phyloP scores from a whole-genome alignment of 2,888 invertebrate species.

The Amphimallon solstitiale region DNA sequence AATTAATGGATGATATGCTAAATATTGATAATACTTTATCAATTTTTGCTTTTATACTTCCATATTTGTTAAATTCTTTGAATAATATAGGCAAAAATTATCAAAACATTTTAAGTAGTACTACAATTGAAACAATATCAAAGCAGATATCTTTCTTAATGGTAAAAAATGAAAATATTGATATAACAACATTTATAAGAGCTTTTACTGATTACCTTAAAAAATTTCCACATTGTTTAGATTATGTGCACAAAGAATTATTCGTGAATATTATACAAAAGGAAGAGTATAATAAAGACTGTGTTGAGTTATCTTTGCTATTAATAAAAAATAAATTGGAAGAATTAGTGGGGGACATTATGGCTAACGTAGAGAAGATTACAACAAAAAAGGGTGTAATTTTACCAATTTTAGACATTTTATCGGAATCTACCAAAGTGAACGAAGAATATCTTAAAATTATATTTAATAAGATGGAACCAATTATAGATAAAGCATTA shows the following conservation, averaged over 20 bases:
- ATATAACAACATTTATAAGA: constrained; percentile 67
- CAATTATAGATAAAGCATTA: constrained; percentile 71
- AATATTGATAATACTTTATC: constrained; percentile 24
- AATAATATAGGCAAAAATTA: constrained; percentile 31
- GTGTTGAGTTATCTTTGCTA: constrained; percentile 68
- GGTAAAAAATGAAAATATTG: constrained; percentile 40
- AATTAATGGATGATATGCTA: constrained; percentile 37
- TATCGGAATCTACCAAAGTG: constrained; percentile 45
- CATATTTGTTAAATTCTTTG: constrained; percentile 11
- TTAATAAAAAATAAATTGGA: constrained; percentile 67
- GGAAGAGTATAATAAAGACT: constrained; percentile 67
- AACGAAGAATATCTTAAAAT: constrained; percentile 63
- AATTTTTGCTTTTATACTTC: constrained; percentile 26
- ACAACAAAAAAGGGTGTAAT: constrained; percentile 71
- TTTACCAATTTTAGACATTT: constrained; percentile 69
- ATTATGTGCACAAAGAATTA: constrained; percentile 65
- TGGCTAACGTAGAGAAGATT: constrained; percentile 64
- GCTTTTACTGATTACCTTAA: constrained; percentile 69
- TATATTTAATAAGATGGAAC: constrained; percentile 70
- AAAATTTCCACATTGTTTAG: constrained; percentile 70
- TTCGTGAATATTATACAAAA: constrained; percentile 67
- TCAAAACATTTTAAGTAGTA: constrained; percentile 45
- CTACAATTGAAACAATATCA: constrained; percentile 45
- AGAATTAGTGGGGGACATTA: constrained; percentile 63
- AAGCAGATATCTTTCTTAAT: constrained; percentile 45